phyloP scores from a whole-genome alignment of 1,140 invertebrate genomes.

The Ceratoteleas bidentatus region DNA sequence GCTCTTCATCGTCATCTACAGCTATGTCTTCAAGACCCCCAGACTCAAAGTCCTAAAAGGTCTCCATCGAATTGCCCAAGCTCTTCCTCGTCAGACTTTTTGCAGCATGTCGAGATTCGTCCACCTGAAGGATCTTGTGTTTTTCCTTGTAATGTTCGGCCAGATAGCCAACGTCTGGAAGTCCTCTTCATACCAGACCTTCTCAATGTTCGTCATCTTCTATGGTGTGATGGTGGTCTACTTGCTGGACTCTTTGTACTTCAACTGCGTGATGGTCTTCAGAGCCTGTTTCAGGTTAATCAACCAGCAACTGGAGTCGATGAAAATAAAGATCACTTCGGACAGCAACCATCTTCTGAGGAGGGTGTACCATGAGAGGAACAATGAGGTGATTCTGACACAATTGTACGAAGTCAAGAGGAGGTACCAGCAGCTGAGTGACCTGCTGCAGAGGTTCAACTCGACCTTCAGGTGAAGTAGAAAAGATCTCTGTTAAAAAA shows the following conservation, averaged over 20 bases:
- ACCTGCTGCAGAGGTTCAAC: slow-evolving; percentile 70
- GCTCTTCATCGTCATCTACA: slow-evolving; percentile 20
- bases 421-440: slow-evolving; percentile 69
- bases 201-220: neutral
- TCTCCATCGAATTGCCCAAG: slow-evolving; percentile 33
- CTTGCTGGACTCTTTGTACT: slow-evolving; percentile 70
- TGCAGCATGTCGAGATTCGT: slow-evolving; percentile 55
- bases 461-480: slow-evolving; percentile 50
- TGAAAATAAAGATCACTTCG: slow-evolving; percentile 54
- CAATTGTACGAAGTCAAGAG: slow-evolving; percentile 69
- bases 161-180: slow-evolving; percentile 19
- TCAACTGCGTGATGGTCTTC: slow-evolving; percentile 69
- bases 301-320: slow-evolving; percentile 58
- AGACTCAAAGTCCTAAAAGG: slow-evolving; percentile 57
- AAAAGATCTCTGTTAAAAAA: too few species aligned
- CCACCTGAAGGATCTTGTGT: slow-evolving; percentile 70
- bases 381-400: slow-evolving; percentile 68
- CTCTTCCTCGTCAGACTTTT: slow-evolving; percentile 60
- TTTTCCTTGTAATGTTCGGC: slow-evolving; percentile 58
- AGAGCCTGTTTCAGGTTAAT: slow-evolving; percentile 69
- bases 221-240: slow-evolving; percentile 61
- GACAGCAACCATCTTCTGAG: slow-evolving; percentile 67
- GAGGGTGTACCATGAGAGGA: slow-evolving; percentile 65
- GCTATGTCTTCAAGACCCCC: slow-evolving; percentile 29
- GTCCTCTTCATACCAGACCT: neutral